Evolutionary conservation across 2,888 invertebrate species (phyloP).

Genomic region (Pachliopta kotzebuea): DNA sequence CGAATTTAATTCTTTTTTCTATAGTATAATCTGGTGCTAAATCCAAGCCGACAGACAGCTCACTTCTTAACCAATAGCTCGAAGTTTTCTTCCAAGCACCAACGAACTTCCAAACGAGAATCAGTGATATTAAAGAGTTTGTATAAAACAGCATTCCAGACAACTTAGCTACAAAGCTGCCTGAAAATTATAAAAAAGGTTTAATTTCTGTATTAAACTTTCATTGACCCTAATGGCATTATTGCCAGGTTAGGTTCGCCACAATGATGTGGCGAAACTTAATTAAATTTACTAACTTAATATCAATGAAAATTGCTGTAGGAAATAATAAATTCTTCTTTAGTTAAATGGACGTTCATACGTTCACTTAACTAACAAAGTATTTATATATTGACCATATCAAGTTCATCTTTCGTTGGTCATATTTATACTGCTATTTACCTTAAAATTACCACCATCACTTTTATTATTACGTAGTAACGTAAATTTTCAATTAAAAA

Average conservation of each 20-base stretch:
- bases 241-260: too few species aligned
- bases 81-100: conserved; percentile 52
- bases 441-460: too few species aligned
- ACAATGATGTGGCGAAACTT: background rate
- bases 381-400: too few species aligned
- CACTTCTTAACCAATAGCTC: conserved; percentile 47
- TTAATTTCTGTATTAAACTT: background rate
- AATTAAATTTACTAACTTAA: background rate
- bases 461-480: too few species aligned
- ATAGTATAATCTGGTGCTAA: conserved; percentile 49
- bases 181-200: conserved; percentile 38
- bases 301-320: background rate
- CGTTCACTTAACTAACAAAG: too few species aligned
- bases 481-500: too few species aligned
- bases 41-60: conserved; percentile 40
- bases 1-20: conserved; percentile 41
- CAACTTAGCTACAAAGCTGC: conserved; percentile 50
- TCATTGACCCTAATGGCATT: background rate
- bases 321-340: background rate
- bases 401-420: too few species aligned
- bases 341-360: background rate
- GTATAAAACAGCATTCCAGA: conserved; percentile 78
- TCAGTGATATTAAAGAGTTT: conserved; percentile 71
- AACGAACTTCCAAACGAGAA: conserved; percentile 71
- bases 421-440: too few species aligned